Evolutionary conservation across 2,113 vertebrate species (phyloP), one percentile per base, ranked within the genome.

Genomic region (Catagonus wagneri): DNA sequence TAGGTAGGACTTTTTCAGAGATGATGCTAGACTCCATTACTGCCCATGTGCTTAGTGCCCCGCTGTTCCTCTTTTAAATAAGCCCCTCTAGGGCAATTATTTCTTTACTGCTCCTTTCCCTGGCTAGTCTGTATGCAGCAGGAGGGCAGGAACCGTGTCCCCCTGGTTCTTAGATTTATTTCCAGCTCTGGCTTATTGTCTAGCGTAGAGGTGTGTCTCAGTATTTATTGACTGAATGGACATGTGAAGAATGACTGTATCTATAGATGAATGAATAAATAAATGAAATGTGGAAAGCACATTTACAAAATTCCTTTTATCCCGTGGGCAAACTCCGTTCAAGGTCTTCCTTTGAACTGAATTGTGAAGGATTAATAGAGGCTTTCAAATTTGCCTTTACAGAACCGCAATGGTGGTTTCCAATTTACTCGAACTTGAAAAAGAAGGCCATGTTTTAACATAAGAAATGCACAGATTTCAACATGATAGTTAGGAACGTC

Each of bases 281-380:
- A 69, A 68, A 54, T 44, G 25, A 79, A 65, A 63, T 9, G 68
- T 5, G 34, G 10, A 12, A 56, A 74, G 34, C 34, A 50, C 65
- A 39, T 80, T 72, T 69, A 34, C 25, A 44, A 71, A 69, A 54
- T 50, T 39, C 23, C 34, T 23, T 14, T 68, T 69, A 4, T 71
- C 44, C 34, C 39, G 74, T 13, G 22, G 50, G 22, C n/a, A 86
- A 83, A 74, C 58, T 27, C 27, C 66, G 66, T 52, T 25, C 32
- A 74, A 19, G 9, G 54, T n/a, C 52, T 84, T 88, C n/a, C 25
- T 69, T 94, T 84, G 68, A 56, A 39, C 13, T n/a, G 71, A 85
- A 61, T 75, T 10, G 52, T 91, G 23, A 63, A 69, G 36, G 61
- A 72, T 56, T 9, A 61, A 81, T 13, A 52, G 17, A 36, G 6